phyloP scores from a whole-genome alignment of 2,113 vertebrate species.

The Anarhynchus alexandrinus region DNA sequence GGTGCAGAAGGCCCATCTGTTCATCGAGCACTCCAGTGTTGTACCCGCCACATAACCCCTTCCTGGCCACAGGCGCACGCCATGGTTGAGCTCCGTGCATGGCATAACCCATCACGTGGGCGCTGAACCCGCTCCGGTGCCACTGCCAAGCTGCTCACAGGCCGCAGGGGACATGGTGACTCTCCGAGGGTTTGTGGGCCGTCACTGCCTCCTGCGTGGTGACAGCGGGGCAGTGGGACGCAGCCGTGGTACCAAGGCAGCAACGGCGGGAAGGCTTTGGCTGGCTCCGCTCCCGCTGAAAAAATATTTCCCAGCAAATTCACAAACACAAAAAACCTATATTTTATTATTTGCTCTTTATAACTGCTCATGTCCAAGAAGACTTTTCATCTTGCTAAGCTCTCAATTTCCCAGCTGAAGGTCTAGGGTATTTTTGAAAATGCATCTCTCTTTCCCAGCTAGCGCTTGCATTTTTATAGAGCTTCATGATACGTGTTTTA shows the following conservation, averaged over 20 bases:
- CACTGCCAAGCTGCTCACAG: accelerated
- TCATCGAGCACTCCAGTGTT: accelerated
- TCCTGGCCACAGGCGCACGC: accelerated
- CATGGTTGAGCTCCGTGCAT: accelerated
- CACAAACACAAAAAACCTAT: background rate
- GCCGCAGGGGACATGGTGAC: background rate
- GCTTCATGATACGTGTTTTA: background rate
- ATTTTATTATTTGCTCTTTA: background rate
- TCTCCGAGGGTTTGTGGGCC: background rate
- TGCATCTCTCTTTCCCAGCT: too few species aligned
- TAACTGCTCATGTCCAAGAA: background rate
- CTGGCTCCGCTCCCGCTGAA: background rate
- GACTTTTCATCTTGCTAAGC: background rate
- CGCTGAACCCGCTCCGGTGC: background rate
- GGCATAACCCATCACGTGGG: accelerated
- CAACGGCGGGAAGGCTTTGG: background rate
- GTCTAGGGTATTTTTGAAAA: background rate
- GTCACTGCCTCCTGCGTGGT: background rate
- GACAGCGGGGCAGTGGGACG: background rate
- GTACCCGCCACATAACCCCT: background rate
- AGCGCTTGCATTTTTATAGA: background rate
- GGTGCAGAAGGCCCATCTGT: background rate
- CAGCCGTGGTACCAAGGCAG: accelerated
- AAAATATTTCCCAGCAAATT: background rate
- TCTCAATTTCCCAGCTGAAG: background rate